Evolutionary conservation across 2,888 invertebrate genomes (phyloP).

Genomic region (Lithophane socia): DNA sequence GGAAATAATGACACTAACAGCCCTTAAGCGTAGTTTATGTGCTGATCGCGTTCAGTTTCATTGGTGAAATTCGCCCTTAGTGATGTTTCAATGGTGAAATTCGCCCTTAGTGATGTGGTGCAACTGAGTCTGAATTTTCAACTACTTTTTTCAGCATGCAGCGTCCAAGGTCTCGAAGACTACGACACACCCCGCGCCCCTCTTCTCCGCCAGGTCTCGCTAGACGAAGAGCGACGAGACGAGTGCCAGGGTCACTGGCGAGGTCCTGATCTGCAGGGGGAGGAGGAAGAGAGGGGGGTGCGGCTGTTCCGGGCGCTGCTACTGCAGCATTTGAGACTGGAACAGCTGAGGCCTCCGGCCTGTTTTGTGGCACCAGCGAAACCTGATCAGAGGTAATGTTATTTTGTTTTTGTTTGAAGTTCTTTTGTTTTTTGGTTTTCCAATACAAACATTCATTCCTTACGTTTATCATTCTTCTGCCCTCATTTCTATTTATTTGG

Average conservation of each 20-base stretch:
- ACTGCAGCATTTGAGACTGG: constrained; percentile 84
- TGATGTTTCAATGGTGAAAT: no score
- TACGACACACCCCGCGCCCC: constrained; percentile 86
- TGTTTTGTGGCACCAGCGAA: constrained; percentile 83
- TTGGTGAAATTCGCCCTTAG: no score
- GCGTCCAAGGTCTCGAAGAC: constrained; percentile 86
- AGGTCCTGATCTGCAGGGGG: constrained; percentile 82
- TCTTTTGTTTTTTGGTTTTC: neutral
- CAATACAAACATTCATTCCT: neutral
- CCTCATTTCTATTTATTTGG: no score
- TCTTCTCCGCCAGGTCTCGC: constrained; percentile 84
- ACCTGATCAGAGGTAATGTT: constrained; percentile 82
- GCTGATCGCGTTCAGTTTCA: no score
- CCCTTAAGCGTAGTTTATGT: no score
- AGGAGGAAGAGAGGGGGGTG: constrained; percentile 87
- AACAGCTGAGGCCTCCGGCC: constrained; percentile 85
- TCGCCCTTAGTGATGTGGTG: no score
- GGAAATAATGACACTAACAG: no score
- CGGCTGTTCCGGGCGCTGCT: constrained; percentile 87
- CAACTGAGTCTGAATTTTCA: no score
- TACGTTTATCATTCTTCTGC: no score
- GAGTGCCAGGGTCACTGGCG: constrained; percentile 89
- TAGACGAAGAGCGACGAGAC: constrained; percentile 87
- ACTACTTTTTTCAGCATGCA: constrained; percentile 77
- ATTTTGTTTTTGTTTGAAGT: neutral